Base-by-base conservation (phyloP, 2,113 vertebrate genomes). In the Columba janthina region DNA sequence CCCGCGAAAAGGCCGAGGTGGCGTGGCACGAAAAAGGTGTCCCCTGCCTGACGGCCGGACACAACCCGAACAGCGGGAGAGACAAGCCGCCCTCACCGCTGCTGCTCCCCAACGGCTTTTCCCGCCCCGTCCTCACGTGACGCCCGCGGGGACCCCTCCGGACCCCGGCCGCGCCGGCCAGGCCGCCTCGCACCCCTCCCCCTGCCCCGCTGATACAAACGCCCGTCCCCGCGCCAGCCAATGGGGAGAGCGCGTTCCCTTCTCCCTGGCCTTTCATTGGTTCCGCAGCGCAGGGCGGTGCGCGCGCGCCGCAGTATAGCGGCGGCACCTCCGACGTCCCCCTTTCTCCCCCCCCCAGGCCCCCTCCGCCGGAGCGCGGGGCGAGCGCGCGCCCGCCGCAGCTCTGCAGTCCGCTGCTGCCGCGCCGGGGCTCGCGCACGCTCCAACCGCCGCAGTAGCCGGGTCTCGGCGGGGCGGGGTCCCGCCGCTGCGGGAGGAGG, bases 1-100 rank as follows among this genome's bases (percentile, higher is more conserved):
- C 58, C 54, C 17, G 44, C 51, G 44, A 4, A 12, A 34, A 61
- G 24, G 53, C 51, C 20, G 18, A 20, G 34, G 29, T 11, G 32
- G 11, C 5, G 4, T 7, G 6, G 10, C n/a, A 25, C 32, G 2
- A 48, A 0, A 13, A 9, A n/a, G 15, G 19, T 3, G 3, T 0
- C 3, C 9, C 28, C 5, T 6, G 4, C n/a, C n/a, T 0, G 16
- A 15, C 10, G 16, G 44, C 12, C 48, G 7, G 15, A 4, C 32
- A 11, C 44, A 10, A 10, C 46, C 11, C 3, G 3, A 14, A 4
- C 11, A 3, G 26, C 42, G 0, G 62, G 3, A 12, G 26, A 8
- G 17, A 8, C 2, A 1, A 1, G 1, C 3, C 7, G 15, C 2
- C 25, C 36, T 31, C 28, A 16, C 42, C 6, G 25, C 42, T 7